Evolutionary conservation across 1,140 invertebrate genomes (phyloP).

Genomic region (Anoplolepis gracilipes): DNA sequence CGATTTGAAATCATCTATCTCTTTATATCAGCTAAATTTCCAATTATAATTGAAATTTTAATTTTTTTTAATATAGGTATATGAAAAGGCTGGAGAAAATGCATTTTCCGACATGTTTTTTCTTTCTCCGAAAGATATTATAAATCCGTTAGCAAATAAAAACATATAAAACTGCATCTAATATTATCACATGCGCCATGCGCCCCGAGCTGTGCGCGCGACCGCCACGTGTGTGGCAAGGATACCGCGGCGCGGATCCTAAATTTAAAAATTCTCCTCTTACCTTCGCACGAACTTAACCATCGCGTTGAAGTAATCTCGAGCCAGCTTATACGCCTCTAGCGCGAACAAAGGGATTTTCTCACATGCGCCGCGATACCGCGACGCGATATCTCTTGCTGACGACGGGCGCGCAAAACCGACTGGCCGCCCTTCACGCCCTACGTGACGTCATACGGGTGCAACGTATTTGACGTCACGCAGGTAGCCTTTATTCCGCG

Average conservation of each 20-base stretch:
- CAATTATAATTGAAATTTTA: neutral
- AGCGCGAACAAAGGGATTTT: slow-evolving; percentile 1
- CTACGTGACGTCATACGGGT: slow-evolving; percentile 35
- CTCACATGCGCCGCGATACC: neutral
- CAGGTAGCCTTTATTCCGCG: slow-evolving; percentile 6
- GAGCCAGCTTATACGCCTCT: neutral
- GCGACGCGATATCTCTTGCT: neutral
- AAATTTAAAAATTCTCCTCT: slow-evolving; percentile 5
- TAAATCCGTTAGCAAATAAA: slow-evolving; percentile 15
- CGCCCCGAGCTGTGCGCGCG: neutral
- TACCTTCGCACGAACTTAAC: neutral
- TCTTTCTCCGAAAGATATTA: neutral
- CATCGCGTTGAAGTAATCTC: slow-evolving; percentile 1
- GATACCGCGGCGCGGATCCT: neutral
- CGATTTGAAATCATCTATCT: too few species aligned
- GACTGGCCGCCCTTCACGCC: neutral
- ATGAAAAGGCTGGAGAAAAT: neutral
- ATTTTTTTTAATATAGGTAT: neutral
- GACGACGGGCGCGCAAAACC: neutral
- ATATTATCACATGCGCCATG: slow-evolving; percentile 9
- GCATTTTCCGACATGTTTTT: neutral
- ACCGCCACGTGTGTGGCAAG: neutral
- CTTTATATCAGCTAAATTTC: neutral
- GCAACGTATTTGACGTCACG: slow-evolving; percentile 45
- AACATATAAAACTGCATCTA: neutral